These are phyloP conservation scores for Hemibagrus guttatus DNA, from an alignment of 2,797 vertebrate species.

Conservation along the genomic window DNA sequence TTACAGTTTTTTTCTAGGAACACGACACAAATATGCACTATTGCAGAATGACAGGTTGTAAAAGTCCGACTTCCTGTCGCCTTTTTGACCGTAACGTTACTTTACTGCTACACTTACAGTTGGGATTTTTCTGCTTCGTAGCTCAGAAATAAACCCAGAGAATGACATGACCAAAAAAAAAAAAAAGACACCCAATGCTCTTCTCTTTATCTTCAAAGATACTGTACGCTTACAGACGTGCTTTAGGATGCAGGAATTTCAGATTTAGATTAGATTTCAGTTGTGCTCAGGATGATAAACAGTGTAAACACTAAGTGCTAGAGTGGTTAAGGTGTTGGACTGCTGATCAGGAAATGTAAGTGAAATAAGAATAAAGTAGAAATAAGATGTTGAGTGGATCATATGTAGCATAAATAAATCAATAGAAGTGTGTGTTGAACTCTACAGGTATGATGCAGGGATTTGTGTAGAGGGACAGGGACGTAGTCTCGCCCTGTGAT, in stretches of 20 bases:
- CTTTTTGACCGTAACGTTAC: background rate
- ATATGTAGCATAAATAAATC: background rate
- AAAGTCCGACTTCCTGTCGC: background rate
- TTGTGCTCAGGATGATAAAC: background rate
- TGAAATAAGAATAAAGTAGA: background rate
- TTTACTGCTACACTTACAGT: background rate
- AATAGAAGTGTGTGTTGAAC: background rate
- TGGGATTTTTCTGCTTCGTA: no score
- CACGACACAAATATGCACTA: background rate
- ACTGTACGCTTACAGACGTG: background rate
- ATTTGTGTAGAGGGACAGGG: no score
- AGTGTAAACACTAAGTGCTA: no score
- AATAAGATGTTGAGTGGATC: background rate
- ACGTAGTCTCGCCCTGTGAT: background rate
- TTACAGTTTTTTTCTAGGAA: background rate
- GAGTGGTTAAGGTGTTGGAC: no score
- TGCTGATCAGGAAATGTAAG: background rate
- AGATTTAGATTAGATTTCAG: background rate
- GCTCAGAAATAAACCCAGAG: background rate
- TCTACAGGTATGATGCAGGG: background rate
- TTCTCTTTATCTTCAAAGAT: background rate
- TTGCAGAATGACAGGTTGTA: background rate
- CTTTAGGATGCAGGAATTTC: background rate
- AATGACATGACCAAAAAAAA: background rate
- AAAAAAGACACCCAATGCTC: background rate